These are phyloP conservation scores for Ptychoptera contaminata DNA, from an alignment of 2,888 invertebrate species.

Conservation along the genomic window DNA sequence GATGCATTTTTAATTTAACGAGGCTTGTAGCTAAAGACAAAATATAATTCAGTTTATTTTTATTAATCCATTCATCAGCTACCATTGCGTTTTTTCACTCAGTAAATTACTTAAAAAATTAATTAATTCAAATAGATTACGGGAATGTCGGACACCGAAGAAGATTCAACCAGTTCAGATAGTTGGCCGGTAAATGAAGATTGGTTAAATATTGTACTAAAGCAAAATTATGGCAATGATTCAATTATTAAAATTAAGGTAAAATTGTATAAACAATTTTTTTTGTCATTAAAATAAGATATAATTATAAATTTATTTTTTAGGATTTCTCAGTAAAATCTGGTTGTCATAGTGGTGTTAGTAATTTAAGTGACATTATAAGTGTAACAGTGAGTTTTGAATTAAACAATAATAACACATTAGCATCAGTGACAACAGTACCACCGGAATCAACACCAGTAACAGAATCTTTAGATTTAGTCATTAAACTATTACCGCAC, in stretches of 20 bases:
- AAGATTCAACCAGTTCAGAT: constrained; percentile 15
- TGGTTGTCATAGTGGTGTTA: constrained; percentile 49
- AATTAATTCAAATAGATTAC: neutral
- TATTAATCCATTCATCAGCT: too few relatives aligned
- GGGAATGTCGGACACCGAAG: constrained; percentile 18
- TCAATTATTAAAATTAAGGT: constrained; percentile 16
- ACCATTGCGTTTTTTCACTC: too few relatives aligned
- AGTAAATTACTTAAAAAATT: too few relatives aligned
- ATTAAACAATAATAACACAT: constrained; percentile 16
- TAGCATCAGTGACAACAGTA: constrained; percentile 26
- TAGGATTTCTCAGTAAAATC: constrained; percentile 36
- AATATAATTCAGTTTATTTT: too few relatives aligned
- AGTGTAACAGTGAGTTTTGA: constrained; percentile 58
- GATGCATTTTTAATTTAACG: too few relatives aligned
- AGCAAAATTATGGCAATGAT: constrained; percentile 15
- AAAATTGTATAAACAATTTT: constrained; percentile 2
- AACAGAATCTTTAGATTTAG: constrained; percentile 33
- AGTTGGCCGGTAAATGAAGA: constrained; percentile 18
- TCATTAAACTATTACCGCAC: constrained; percentile 60
- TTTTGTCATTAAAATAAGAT: neutral
- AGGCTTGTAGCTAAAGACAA: too few relatives aligned
- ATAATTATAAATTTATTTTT: neutral
- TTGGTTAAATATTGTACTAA: constrained; percentile 17
- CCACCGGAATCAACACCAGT: constrained; percentile 36
- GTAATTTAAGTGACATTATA: constrained; percentile 59